phyloP scores from a whole-genome alignment of 2,888 invertebrate genomes.

The Thumatha senex region DNA sequence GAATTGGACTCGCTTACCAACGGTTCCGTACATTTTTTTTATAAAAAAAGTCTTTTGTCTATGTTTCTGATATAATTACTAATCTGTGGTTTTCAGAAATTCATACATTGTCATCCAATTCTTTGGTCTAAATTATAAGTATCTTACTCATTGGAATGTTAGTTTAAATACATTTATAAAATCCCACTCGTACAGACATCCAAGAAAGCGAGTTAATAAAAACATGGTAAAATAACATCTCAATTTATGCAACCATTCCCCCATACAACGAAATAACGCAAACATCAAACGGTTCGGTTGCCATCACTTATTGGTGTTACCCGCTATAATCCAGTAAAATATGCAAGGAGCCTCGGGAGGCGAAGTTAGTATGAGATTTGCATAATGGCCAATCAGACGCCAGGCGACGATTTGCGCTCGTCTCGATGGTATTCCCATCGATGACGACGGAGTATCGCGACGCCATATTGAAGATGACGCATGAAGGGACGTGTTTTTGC shows the following conservation, averaged over 20 bases:
- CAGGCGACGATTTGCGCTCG: constrained; percentile 40
- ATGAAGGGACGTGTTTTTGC: constrained; percentile 3
- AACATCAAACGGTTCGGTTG: constrained; percentile 41
- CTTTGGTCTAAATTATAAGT: too few relatives aligned
- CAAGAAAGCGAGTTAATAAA: too few relatives aligned
- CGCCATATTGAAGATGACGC: constrained; percentile 21
- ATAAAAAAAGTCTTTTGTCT: too few relatives aligned
- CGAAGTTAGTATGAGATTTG: constrained; percentile 53
- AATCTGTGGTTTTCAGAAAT: too few relatives aligned
- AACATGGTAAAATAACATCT: constrained; percentile 28
- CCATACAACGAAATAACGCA: constrained; percentile 32
- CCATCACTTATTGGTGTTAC: constrained; percentile 44
- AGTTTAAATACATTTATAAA: too few relatives aligned
- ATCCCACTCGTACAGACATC: too few relatives aligned
- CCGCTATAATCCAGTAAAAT: constrained; percentile 45
- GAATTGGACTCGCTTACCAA: too few relatives aligned
- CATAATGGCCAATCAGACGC: constrained; percentile 61
- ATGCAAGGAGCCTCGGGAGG: constrained; percentile 45
- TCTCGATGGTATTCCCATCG: constrained; percentile 37
- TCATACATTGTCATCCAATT: too few relatives aligned
- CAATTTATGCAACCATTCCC: constrained; percentile 18
- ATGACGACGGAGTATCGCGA: constrained; percentile 34
- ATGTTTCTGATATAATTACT: too few relatives aligned
- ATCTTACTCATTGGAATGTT: too few relatives aligned
- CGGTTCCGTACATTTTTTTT: too few relatives aligned